phyloP scores from a whole-genome alignment of 2,113 vertebrate species.

The Condylura cristata region DNA sequence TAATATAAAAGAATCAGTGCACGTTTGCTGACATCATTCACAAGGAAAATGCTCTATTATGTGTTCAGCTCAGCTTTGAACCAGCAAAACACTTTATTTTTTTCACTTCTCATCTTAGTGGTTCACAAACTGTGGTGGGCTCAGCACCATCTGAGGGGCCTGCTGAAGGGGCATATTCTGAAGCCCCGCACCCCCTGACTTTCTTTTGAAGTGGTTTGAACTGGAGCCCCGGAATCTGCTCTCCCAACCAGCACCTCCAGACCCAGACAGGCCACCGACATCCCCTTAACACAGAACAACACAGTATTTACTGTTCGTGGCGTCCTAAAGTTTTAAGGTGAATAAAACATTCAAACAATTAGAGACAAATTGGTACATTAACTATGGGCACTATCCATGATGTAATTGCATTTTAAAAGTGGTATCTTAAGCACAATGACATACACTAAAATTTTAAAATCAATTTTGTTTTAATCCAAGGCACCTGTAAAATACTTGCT shows the following conservation, averaged over 20 bases:
- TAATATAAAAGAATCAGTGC: conserved; percentile 11
- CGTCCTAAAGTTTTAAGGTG: conserved; percentile 42
- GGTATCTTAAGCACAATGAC: conserved; percentile 51
- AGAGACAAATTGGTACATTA: conserved; percentile 6
- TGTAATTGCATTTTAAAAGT: conserved; percentile 36
- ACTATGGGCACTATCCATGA: neutral
- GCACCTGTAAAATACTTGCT: conserved; percentile 86
- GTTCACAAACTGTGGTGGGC: neutral
- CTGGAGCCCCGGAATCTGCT: neutral
- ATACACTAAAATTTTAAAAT: conserved; percentile 53
- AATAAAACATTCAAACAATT: conserved; percentile 42
- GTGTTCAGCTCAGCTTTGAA: neutral
- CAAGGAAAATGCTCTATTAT: neutral
- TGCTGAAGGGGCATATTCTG: neutral
- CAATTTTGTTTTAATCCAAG: conserved; percentile 80
- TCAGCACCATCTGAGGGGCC: neutral
- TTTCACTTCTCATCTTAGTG: neutral
- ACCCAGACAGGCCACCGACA: neutral
- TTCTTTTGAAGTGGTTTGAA: neutral
- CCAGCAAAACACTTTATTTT: neutral
- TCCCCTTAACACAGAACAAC: neutral
- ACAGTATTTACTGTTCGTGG: neutral
- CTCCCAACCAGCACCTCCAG: neutral
- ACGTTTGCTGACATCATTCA: neutral
- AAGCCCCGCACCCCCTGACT: neutral